Percentiles rank a stretch among this genome's conserved stretches.
Evolutionary conservation across 2,888 invertebrate species (phyloP).

Genomic region (Luperina testacea): DNA sequence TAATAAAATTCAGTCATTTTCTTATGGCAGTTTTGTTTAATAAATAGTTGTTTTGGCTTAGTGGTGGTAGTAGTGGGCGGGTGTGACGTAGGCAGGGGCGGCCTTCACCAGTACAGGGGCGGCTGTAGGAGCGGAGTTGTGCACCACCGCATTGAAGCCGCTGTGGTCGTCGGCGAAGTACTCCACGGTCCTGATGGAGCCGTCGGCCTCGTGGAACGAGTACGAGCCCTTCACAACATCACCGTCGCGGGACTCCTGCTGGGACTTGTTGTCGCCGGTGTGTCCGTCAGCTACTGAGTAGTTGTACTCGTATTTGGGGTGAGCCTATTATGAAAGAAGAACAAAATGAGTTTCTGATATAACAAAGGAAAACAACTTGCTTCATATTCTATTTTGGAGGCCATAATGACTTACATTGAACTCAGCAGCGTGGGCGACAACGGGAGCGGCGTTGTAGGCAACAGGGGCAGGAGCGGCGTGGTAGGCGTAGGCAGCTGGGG

Average conservation of each 20-base stretch:
- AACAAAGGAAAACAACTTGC: too few relatives aligned
- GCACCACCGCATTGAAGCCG: constrained; percentile 85
- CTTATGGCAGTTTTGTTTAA: constrained; percentile 8
- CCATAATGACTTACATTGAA: constrained; percentile 43
- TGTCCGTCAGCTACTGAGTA: constrained; percentile 90
- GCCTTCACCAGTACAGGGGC: constrained; percentile 3
- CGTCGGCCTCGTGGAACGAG: constrained; percentile 89
- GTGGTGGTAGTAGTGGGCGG: constrained; percentile 74
- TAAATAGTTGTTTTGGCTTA: constrained; percentile 21
- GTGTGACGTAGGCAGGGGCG: constrained; percentile 58
- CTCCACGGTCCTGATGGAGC: constrained; percentile 89
- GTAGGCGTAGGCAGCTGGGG: constrained; percentile 60
- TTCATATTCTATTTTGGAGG: too few relatives aligned
- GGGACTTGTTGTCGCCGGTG: constrained; percentile 90
- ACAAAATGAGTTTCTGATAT: too few relatives aligned
- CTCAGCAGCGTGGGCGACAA: constrained; percentile 56
- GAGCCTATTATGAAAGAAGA: constrained; percentile 64
- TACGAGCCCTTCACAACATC: constrained; percentile 89
- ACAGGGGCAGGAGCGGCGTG: constrained; percentile 49
- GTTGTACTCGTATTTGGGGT: constrained; percentile 88
- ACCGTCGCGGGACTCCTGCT: constrained; percentile 88
- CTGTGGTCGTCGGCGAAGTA: constrained; percentile 89
- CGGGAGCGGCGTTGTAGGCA: constrained; percentile 30
- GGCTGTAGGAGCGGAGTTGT: constrained; percentile 75
- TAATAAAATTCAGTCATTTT: background rate